A percentile compares a stretch with the other conserved stretches of the same genome.
These are phyloP conservation scores for Anolis apletophallus DNA, from an alignment of 2,797 vertebrate genomes.

Conservation along the genomic window DNA sequence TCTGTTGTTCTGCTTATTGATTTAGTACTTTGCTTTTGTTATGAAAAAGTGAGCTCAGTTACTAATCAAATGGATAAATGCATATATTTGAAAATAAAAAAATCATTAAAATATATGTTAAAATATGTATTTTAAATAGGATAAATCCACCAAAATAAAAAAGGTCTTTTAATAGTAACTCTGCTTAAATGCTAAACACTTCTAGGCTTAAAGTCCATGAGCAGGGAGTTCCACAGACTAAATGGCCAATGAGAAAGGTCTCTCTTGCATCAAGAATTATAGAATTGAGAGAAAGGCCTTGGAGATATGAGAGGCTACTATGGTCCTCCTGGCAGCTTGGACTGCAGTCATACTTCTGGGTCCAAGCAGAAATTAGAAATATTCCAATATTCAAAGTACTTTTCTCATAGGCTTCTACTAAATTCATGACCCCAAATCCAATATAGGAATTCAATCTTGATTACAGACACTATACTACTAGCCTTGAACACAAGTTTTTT, in stretches of 20 bases:
- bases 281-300: background rate
- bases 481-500: background rate
- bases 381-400: background rate
- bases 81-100: background rate
- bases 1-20: background rate
- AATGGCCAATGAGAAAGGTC: background rate
- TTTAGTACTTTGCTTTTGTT: too few species aligned
- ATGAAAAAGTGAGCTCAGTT: background rate
- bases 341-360: background rate
- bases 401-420: background rate
- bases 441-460: fast-evolving
- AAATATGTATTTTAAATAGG: background rate
- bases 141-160: background rate
- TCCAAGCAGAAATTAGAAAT: constrained; percentile 2
- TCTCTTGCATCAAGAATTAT: background rate
- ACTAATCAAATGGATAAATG: background rate
- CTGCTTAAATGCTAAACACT: background rate
- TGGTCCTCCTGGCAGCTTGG: background rate
- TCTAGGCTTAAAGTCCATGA: background rate
- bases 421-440: constrained; percentile 25
- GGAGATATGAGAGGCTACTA: background rate
- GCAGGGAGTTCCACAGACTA: background rate
- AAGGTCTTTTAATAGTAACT: background rate
- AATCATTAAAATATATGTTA: background rate
- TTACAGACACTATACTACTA: fast-evolving